Conservation (phyloP, 2,888 invertebrate species). For the Zootermopsis nevadensis region DNA sequence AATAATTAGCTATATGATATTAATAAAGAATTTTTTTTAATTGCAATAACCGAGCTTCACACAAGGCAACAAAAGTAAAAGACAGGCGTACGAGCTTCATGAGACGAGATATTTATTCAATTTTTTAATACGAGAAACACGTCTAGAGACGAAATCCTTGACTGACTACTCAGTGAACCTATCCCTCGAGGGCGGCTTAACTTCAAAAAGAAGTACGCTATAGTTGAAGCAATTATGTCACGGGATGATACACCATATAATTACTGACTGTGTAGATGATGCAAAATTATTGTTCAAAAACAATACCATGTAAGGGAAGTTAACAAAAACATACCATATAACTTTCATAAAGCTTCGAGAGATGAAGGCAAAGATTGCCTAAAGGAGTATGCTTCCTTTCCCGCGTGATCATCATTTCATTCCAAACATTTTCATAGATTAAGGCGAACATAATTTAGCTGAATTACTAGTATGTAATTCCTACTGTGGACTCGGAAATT, state of each 20-base stretch:
- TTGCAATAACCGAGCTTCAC: background rate
- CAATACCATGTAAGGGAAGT: background rate
- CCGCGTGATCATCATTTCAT: background rate
- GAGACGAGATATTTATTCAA: background rate
- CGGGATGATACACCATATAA: constrained; percentile 45
- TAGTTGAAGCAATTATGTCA: constrained; percentile 43
- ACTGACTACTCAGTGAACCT: background rate
- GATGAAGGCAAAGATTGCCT: background rate
- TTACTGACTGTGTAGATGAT: constrained; percentile 39
- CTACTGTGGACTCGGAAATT: background rate
- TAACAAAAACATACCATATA: background rate
- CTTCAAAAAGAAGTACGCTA: constrained; percentile 15
- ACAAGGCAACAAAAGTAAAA: background rate
- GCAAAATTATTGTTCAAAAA: constrained; percentile 31
- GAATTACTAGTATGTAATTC: background rate
- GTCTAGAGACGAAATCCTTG: background rate
- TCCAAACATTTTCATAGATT: constrained; percentile 3
- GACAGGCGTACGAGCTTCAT: background rate
- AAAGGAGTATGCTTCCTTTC: background rate
- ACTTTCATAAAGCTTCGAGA: background rate
- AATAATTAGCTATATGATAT: background rate
- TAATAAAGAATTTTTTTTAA: background rate
- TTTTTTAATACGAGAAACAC: background rate
- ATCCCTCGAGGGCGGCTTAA: constrained; percentile 6
- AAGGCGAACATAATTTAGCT: background rate